Base-by-base conservation (phyloP, 2,888 invertebrate genomes). In the Xestoiulus laeticollis region DNA sequence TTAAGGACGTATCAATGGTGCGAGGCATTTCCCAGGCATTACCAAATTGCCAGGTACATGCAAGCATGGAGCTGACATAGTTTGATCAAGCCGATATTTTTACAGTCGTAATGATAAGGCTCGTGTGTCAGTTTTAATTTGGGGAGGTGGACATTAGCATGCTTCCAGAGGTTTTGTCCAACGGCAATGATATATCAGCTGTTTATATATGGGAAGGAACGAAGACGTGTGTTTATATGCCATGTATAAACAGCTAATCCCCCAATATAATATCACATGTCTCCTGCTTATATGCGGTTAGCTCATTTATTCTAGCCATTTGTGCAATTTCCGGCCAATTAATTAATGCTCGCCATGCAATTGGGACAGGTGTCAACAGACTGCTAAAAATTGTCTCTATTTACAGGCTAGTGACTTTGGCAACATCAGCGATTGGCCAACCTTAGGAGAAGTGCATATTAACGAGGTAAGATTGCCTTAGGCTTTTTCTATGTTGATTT, bases 341-440 rank as follows among this genome's bases (percentile, higher is more conserved):
- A 16, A 48, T 16, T 19, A 83, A 33, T 0, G 83, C 19, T 16
- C 22, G 83, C 22, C 14, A 83, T 30, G 83, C 32, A 22, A 84
- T 30, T 16, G 5, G 0, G 33, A 85, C 10, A 43, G 26, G n/a
- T 12, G 38, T 33, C 68, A 26, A 26, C 26, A 68, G 19, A n/a
- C 6, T 68, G 68, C 8, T 68, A 12, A 26, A 33, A 84, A 16
- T 4, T 84, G 86, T 26, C 82, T 86, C 85, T 30, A 90, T 91
- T 93, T 93, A 8, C 94, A 97, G 96, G 96, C 96, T 89, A 96
- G 96, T 92, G 96, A 96, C 92, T 96, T 97, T 93, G 95, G 95
- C 90, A 96, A 97, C 93, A 96, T 96, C 91, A 95, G 96, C 90
- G 97, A 97, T 92, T 98, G 98, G 98, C 98, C 98, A 90, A 95